A percentile compares a stretch with the other conserved stretches of the same genome.
Conservation (phyloP, 2,888 invertebrate genomes). For the Platerodrilus igneus region DNA sequence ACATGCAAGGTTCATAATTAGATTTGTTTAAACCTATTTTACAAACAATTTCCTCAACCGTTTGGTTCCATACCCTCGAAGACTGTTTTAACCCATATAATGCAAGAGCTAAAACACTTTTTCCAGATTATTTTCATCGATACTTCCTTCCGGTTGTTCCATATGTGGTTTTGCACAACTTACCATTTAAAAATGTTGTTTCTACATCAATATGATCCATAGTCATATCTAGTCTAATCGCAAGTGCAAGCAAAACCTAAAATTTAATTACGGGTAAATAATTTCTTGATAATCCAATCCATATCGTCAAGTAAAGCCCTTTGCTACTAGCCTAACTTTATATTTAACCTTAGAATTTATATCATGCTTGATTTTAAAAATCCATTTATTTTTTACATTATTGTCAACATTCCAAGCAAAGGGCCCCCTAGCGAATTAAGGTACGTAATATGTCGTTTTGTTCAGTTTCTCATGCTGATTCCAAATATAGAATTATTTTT, state of each 20-base stretch:
- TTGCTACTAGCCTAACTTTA: slow-evolving; percentile 4
- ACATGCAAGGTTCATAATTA: not conserved
- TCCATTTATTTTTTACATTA: not conserved
- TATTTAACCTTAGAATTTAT: not conserved
- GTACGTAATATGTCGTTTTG: too few relatives aligned
- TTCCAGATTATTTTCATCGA: not conserved
- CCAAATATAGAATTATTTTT: too few relatives aligned
- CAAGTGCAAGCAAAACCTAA: not conserved
- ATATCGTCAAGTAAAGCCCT: slow-evolving; percentile 1
- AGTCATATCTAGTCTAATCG: not conserved
- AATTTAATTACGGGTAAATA: slow-evolving; percentile 3
- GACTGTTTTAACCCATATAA: slow-evolving; percentile 5
- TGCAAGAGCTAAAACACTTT: not conserved
- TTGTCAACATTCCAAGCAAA: too few relatives aligned
- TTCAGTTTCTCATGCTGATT: too few relatives aligned
- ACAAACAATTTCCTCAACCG: not conserved
- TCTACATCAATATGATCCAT: slow-evolving; percentile 4
- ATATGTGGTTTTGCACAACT: not conserved
- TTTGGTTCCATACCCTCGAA: not conserved
- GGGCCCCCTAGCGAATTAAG: too few relatives aligned
- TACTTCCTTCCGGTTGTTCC: not conserved
- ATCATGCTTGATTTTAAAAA: slow-evolving; percentile 1
- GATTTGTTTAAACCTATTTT: slow-evolving; percentile 4
- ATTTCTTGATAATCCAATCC: slow-evolving; percentile 2
- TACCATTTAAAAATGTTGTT: slow-evolving; percentile 1